Percentiles rank a stretch among this genome's conserved stretches.
Evolutionary conservation across 2,888 invertebrate species (phyloP).

Genomic region (Patella pellucida): DNA sequence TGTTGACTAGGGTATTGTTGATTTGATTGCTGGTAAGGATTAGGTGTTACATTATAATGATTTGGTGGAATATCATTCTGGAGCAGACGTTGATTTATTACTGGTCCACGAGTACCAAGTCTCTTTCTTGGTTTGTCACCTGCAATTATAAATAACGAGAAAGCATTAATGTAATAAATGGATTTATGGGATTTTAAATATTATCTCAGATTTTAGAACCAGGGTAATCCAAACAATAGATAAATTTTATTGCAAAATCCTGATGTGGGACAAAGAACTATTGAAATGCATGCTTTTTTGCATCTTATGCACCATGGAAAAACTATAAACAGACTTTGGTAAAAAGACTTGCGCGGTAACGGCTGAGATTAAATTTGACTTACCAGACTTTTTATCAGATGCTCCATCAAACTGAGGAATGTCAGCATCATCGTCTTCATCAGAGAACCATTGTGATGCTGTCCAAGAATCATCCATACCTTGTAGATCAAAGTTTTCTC

Average conservation of each 20-base stretch:
- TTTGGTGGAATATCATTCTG: slow-evolving; percentile 14
- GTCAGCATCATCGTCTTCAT: slow-evolving; percentile 37
- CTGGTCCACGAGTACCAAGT: slow-evolving; percentile 41
- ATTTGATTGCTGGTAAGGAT: slow-evolving; percentile 8
- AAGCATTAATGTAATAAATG: too few relatives aligned
- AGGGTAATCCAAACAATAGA: too few relatives aligned
- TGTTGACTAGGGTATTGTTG: slow-evolving; percentile 15
- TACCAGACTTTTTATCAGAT: slow-evolving; percentile 54
- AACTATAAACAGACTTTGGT: too few relatives aligned
- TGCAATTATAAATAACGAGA: slow-evolving; percentile 25
- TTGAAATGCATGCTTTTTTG: too few relatives aligned
- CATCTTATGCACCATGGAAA: too few relatives aligned
- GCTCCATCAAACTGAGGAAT: slow-evolving; percentile 67
- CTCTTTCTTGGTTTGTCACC: slow-evolving; percentile 34
- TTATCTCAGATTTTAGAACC: too few relatives aligned
- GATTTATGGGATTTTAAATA: too few relatives aligned
- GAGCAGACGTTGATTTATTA: slow-evolving; percentile 15
- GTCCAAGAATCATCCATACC: slow-evolving; percentile 61
- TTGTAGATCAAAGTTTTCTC: slow-evolving; percentile 36
- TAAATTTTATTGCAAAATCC: too few relatives aligned
- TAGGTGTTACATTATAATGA: too few relatives aligned
- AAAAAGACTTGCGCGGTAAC: too few relatives aligned
- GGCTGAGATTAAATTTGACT: neutral
- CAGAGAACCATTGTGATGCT: slow-evolving; percentile 44
- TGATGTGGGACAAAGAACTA: too few relatives aligned